A percentile compares a stretch with the other conserved stretches of the same genome.
These are phyloP conservation scores for Odocoileus virginianus DNA, from an alignment of 2,113 vertebrate species.

Conservation along the genomic window DNA sequence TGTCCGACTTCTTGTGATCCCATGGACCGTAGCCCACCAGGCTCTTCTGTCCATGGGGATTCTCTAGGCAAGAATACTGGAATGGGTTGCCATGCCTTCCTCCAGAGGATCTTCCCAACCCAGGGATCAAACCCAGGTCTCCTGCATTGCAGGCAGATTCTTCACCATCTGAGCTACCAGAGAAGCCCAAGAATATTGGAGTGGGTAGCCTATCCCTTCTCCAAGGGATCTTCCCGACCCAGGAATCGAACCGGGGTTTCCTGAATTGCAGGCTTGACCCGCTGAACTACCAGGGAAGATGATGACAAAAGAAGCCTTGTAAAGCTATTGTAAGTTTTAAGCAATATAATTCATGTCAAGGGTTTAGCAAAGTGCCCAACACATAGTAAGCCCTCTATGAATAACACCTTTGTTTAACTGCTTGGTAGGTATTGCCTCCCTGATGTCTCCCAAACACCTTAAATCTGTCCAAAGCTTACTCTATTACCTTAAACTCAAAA, in stretches of 20 bases:
- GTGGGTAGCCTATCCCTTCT: not conserved
- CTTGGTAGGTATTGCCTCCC: not conserved
- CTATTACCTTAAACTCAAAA: not conserved
- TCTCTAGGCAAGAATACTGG: not conserved
- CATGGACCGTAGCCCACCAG: not conserved
- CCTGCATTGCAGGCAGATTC: not conserved
- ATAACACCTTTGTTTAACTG: not conserved
- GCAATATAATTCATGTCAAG: not conserved
- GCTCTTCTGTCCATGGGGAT: not conserved
- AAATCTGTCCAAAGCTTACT: not conserved
- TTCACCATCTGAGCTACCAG: not conserved
- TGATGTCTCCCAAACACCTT: not conserved
- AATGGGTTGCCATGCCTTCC: not conserved
- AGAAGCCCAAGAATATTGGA: not conserved
- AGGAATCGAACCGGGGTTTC: rapidly evolving
- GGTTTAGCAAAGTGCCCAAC: not conserved
- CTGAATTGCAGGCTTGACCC: not conserved
- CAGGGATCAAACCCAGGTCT: not conserved
- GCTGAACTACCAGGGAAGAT: not conserved
- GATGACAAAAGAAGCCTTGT: not conserved
- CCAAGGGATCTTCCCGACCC: not conserved
- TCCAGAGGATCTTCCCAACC: not conserved
- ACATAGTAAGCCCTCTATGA: not conserved
- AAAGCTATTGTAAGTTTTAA: not conserved
- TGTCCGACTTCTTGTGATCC: not conserved